phyloP scores from a whole-genome alignment of 2,113 vertebrate genomes.

The Chlorocebus sabaeus region DNA sequence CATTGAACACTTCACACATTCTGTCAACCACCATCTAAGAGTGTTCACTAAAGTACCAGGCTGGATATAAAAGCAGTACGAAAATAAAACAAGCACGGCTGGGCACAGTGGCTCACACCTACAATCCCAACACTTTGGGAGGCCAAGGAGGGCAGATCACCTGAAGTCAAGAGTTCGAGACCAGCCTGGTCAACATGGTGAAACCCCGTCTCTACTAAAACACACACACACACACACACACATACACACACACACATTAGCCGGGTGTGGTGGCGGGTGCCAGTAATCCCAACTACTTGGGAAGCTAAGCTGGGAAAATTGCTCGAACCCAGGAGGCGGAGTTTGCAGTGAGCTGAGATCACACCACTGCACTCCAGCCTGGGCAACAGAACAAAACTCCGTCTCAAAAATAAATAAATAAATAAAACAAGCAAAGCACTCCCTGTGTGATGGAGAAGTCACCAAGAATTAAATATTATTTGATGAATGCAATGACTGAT shows the following conservation, averaged over 20 bases:
- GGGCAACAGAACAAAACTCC: neutral
- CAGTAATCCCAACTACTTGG: neutral
- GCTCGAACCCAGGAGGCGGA: neutral
- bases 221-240: too few relatives aligned
- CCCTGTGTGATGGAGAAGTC: neutral
- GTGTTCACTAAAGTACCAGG: fast-evolving
- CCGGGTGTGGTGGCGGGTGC: neutral
- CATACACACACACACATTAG: neutral
- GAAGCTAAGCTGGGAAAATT: neutral
- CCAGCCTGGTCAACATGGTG: neutral
- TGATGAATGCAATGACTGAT: fast-evolving
- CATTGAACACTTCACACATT: neutral
- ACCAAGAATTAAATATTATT: too few relatives aligned
- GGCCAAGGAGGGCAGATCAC: neutral
- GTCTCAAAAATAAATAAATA: neutral
- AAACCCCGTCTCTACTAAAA: neutral
- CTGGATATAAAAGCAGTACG: neutral
- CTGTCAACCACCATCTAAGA: too few relatives aligned
- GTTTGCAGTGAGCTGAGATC: neutral
- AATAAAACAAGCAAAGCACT: neutral
- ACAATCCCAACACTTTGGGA: neutral
- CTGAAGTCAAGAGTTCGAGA: neutral
- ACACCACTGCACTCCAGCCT: neutral
- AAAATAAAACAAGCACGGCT: neutral
- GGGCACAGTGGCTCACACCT: neutral